A percentile compares a stretch with the other conserved stretches of the same genome.
phyloP scores from a whole-genome alignment of 2,888 invertebrate species.

The Agrotis ipsilon region DNA sequence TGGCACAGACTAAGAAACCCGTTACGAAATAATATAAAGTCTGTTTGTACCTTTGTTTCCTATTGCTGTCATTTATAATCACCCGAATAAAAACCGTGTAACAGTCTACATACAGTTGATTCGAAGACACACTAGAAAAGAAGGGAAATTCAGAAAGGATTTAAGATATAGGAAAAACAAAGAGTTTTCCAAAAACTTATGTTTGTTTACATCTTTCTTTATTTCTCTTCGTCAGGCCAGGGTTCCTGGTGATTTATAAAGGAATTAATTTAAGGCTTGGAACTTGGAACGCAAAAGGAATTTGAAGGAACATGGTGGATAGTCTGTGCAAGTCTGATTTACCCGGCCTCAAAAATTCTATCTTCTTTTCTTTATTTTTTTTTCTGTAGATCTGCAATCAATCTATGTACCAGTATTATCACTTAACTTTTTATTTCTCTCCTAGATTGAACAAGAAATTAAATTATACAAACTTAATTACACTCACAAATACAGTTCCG shows the following conservation, averaged over 20 bases:
- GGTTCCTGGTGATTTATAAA: too few relatives aligned
- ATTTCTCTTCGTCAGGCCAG: too few relatives aligned
- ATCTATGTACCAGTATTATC: too few relatives aligned
- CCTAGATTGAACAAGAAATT: constrained; percentile 26
- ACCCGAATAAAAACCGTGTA: background rate
- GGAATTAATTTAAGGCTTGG: too few relatives aligned
- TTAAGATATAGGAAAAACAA: too few relatives aligned
- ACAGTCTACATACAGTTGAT: background rate
- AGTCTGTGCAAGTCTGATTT: too few relatives aligned
- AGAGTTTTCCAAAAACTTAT: background rate
- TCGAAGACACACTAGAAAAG: background rate
- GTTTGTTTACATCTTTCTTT: background rate
- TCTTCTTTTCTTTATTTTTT: too few relatives aligned
- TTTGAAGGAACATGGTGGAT: too few relatives aligned
- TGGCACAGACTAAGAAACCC: constrained; percentile 28
- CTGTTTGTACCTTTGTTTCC: background rate
- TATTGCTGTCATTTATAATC: background rate
- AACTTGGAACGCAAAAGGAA: too few relatives aligned
- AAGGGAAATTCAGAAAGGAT: background rate
- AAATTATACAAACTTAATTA: constrained; percentile 42
- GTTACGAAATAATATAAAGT: constrained; percentile 14
- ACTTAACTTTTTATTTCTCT: constrained; percentile 5
- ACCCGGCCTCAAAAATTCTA: too few relatives aligned
- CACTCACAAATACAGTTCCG: constrained; percentile 12
- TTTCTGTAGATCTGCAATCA: too few relatives aligned